phyloP scores from a whole-genome alignment of 2,888 invertebrate genomes.

The Callimorpha dominula region DNA sequence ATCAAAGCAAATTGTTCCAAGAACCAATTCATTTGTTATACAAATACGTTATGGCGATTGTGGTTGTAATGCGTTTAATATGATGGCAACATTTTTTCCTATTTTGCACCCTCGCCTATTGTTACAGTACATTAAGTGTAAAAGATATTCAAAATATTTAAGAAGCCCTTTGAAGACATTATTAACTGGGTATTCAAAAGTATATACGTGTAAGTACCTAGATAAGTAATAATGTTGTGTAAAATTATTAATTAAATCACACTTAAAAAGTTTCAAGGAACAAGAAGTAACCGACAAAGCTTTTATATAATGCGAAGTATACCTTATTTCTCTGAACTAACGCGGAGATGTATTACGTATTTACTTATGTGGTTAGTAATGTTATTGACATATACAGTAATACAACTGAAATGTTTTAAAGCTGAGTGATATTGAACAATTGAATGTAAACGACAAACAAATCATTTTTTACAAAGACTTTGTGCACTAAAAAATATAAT shows the following conservation, averaged over 20 bases:
- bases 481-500: conserved; percentile 13
- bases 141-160: no score
- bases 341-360: neutral
- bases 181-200: no score
- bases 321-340: neutral
- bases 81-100: neutral
- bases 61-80: conserved; percentile 5
- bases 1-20: conserved; percentile 66
- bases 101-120: neutral
- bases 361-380: neutral
- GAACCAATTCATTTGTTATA: conserved; percentile 68
- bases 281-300: no score
- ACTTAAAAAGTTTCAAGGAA: no score
- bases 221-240: no score
- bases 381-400: neutral
- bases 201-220: no score
- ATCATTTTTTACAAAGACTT: conserved; percentile 7
- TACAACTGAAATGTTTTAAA: neutral
- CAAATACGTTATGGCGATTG: conserved; percentile 54
- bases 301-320: neutral
- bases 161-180: neutral
- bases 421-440: conserved; percentile 8
- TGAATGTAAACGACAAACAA: conserved; percentile 13
- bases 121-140: neutral
- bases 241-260: no score